phyloP scores from a whole-genome alignment of 2,797 vertebrate species.

The Helicolenus hilgendorfi region DNA sequence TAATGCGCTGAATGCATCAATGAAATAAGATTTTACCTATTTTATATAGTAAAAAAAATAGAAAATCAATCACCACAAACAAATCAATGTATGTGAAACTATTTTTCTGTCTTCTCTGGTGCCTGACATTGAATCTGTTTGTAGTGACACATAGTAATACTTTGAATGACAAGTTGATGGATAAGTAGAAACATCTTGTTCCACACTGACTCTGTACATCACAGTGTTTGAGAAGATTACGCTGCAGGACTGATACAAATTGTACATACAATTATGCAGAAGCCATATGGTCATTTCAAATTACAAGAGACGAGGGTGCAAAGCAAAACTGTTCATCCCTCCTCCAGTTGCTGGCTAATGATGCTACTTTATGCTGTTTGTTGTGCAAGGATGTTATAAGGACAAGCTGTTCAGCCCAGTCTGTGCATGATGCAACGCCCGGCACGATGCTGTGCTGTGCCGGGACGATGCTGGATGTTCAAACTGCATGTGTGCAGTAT shows the following conservation, averaged over 20 bases:
- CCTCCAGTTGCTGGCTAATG: constrained; percentile 48
- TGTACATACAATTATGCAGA: constrained; percentile 54
- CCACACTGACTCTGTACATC: neutral
- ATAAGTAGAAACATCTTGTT: constrained; percentile 22
- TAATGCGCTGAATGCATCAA: neutral
- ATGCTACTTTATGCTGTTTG: constrained; percentile 58
- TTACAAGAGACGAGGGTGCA: constrained; percentile 24
- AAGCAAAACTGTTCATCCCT: constrained; percentile 32
- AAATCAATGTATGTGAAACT: neutral
- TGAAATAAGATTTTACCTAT: neutral
- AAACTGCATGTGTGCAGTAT: constrained; percentile 2
- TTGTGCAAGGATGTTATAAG: constrained; percentile 38
- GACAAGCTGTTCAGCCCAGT: constrained; percentile 57
- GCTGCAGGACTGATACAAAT: constrained; percentile 48
- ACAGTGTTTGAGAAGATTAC: constrained; percentile 4
- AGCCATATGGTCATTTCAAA: constrained; percentile 66
- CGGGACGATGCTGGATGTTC: constrained; percentile 16
- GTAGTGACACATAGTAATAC: neutral
- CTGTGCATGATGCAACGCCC: constrained; percentile 35
- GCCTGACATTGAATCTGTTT: constrained; percentile 19
- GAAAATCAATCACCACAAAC: neutral
- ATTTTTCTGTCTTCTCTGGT: constrained; percentile 5
- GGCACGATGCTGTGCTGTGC: constrained; percentile 3
- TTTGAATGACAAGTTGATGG: constrained; percentile 16
- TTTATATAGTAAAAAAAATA: neutral